These are phyloP conservation scores for Wiebesia pumilae DNA, from an alignment of 1,140 invertebrate species.

Conservation along the genomic window DNA sequence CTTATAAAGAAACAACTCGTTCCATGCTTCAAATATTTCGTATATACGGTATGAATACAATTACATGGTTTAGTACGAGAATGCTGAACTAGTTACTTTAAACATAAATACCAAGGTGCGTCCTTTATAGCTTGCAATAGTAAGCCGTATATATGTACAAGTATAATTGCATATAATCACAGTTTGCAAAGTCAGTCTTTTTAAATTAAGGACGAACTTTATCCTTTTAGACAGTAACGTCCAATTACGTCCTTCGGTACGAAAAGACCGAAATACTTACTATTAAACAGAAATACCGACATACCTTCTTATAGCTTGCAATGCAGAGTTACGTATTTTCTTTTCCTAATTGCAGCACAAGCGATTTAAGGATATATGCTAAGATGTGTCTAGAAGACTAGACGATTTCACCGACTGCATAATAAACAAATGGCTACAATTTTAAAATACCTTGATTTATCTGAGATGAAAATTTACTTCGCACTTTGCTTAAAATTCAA, in stretches of 20 bases:
- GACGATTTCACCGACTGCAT: neutral
- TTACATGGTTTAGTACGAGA: neutral
- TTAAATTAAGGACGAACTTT: slow-evolving; percentile 17
- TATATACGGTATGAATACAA: neutral
- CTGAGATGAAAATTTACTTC: neutral
- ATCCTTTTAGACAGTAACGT: slow-evolving; percentile 16
- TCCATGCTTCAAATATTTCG: neutral
- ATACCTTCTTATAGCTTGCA: neutral
- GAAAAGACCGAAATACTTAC: neutral
- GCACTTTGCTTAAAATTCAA: neutral
- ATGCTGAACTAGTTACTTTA: slow-evolving; percentile 1
- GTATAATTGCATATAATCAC: slow-evolving; percentile 11
- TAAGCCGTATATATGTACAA: neutral
- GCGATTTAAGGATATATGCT: neutral
- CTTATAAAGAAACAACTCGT: neutral
- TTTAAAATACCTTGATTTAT: slow-evolving; percentile 4
- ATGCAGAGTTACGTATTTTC: neutral
- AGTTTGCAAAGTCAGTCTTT: slow-evolving; percentile 4
- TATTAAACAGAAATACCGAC: slow-evolving; percentile 15
- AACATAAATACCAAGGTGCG: neutral
- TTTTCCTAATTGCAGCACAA: neutral
- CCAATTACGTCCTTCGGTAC: slow-evolving; percentile 3
- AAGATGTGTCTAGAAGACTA: slow-evolving; percentile 6
- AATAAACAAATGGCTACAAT: neutral
- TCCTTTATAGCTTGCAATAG: slow-evolving; percentile 8